A percentile compares a stretch with the other conserved stretches of the same genome.
Evolutionary conservation across 2,113 vertebrate genomes (phyloP).

Genomic region (Scophthalmus maximus): DNA sequence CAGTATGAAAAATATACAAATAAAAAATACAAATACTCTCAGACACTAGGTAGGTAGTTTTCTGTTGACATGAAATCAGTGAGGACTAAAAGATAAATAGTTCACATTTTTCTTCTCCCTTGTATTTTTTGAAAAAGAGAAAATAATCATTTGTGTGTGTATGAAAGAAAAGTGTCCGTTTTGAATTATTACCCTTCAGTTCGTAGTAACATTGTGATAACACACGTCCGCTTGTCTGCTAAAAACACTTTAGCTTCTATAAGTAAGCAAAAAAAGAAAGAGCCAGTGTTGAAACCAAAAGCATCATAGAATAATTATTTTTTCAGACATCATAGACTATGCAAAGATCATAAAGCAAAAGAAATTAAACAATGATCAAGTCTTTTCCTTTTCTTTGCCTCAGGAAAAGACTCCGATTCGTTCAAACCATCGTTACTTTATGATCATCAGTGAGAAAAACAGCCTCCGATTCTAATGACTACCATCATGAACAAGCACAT

Average conservation of each 20-base stretch:
- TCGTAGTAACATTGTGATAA: slow-evolving; percentile 77
- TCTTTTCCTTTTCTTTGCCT: slow-evolving; percentile 49
- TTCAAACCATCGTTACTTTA: slow-evolving; percentile 6
- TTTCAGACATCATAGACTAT: slow-evolving; percentile 76
- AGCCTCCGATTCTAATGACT: slow-evolving; percentile 46
- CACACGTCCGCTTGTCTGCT: slow-evolving; percentile 57
- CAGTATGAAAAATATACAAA: slow-evolving; percentile 84
- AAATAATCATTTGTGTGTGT: slow-evolving; percentile 53
- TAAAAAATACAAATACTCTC: slow-evolving; percentile 82
- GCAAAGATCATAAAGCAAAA: slow-evolving; percentile 73
- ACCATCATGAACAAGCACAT: slow-evolving; percentile 26
- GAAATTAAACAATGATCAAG: slow-evolving; percentile 64
- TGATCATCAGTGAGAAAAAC: slow-evolving; percentile 37
- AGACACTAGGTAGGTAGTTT: slow-evolving; percentile 82
- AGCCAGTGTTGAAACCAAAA: slow-evolving; percentile 83
- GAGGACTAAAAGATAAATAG: slow-evolving; percentile 83
- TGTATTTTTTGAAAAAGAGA: slow-evolving; percentile 65
- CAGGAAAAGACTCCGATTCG: slow-evolving; percentile 36
- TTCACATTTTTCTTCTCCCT: slow-evolving; percentile 80
- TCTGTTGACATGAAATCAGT: slow-evolving; percentile 82
- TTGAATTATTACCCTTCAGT: slow-evolving; percentile 75
- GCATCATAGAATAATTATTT: slow-evolving; percentile 75
- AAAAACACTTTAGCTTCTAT: slow-evolving; percentile 66
- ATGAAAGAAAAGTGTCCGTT: slow-evolving; percentile 60
- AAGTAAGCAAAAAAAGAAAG: slow-evolving; percentile 54